phyloP scores from a whole-genome alignment of 2,113 vertebrate species.

The Thalassoma bifasciatum region DNA sequence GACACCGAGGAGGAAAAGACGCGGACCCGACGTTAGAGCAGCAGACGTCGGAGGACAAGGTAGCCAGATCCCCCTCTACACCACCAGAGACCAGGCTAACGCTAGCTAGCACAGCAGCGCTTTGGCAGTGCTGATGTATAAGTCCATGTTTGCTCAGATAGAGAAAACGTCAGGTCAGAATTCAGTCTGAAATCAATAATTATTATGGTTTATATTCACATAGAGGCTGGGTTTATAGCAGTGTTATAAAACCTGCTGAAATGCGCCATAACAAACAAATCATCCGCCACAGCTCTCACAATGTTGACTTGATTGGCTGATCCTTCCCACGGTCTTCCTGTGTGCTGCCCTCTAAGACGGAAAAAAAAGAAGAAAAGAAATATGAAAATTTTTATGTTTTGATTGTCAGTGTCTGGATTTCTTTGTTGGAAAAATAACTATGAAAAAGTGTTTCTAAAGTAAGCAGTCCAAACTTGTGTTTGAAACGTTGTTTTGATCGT shows the following conservation, averaged over 20 bases:
- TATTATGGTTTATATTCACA: too few species aligned
- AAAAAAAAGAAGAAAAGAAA: too few species aligned
- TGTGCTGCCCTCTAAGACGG: too few species aligned
- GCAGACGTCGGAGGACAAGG: slow-evolving; percentile 82
- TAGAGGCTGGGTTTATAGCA: too few species aligned
- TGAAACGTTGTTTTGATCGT: too few species aligned
- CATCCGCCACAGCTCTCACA: slow-evolving; percentile 23
- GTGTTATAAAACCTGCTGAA: not conserved
- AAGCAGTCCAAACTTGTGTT: too few species aligned
- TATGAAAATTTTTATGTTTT: too few species aligned
- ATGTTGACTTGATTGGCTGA: slow-evolving; percentile 45
- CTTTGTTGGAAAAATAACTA: not conserved
- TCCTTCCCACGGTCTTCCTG: slow-evolving; percentile 29
- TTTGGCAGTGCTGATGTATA: not conserved
- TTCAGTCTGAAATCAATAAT: not conserved
- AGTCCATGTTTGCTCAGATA: not conserved
- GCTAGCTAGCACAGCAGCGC: slow-evolving; percentile 37
- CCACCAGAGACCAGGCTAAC: slow-evolving; percentile 47
- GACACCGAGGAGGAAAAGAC: slow-evolving; percentile 79
- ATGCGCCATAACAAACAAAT: slow-evolving; percentile 17
- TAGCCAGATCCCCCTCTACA: slow-evolving; percentile 36
- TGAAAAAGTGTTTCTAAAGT: rapidly evolving
- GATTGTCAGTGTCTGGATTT: too few species aligned
- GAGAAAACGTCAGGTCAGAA: not conserved
- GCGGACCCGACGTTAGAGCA: slow-evolving; percentile 65